Evolutionary conservation across 2,113 vertebrate species (phyloP).

Genomic region (Aythya baeri): DNA sequence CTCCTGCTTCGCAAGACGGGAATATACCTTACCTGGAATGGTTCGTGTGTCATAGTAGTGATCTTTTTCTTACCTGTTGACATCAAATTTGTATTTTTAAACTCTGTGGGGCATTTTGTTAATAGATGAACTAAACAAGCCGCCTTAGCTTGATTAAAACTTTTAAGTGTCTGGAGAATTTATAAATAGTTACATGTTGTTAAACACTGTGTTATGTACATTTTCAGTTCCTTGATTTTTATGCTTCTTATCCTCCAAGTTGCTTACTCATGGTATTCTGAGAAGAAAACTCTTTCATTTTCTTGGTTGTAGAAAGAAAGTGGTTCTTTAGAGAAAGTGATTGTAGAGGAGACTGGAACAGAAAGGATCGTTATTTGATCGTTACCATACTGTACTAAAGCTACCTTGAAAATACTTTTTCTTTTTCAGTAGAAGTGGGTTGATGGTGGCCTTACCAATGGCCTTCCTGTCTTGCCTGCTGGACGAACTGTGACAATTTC

Average conservation of each 20-base stretch:
- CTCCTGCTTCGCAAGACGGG: neutral
- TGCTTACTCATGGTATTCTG: neutral
- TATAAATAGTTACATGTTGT: neutral
- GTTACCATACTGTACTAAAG: neutral
- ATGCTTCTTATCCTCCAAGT: neutral
- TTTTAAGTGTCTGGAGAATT: too few relatives aligned
- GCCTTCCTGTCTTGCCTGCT: conserved; percentile 84
- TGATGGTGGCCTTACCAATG: conserved; percentile 88
- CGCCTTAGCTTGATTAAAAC: neutral
- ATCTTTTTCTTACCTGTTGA: neutral
- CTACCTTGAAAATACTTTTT: neutral
- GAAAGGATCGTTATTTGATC: neutral
- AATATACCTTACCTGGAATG: rapidly evolving
- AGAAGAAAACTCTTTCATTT: neutral
- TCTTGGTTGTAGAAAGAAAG: neutral
- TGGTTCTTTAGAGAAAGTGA: neutral
- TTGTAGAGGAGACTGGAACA: neutral
- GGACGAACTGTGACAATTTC: conserved; percentile 89
- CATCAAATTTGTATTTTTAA: neutral
- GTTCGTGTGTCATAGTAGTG: neutral
- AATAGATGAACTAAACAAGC: neutral
- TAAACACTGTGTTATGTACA: neutral
- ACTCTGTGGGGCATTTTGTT: neutral
- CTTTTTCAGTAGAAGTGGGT: conserved; percentile 82
- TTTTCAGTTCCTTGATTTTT: neutral